Evolutionary conservation across 92 coral and sea anemone genomes (phyloP).

Genomic region (Blastomussa wellsi): DNA sequence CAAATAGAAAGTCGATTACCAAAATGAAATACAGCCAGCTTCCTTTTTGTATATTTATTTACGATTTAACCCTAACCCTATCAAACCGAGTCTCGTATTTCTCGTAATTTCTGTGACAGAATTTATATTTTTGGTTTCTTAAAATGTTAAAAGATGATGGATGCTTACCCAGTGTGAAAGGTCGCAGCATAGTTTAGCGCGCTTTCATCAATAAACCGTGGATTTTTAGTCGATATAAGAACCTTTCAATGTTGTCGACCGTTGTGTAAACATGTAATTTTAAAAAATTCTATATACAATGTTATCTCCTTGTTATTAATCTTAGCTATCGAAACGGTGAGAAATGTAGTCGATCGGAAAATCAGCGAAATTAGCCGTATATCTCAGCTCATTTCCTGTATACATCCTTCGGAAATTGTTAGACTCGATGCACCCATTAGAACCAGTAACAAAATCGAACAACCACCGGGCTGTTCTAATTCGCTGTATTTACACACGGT

Average conservation of each 20-base stretch:
- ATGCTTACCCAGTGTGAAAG: not conserved
- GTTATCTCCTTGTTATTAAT: not conserved
- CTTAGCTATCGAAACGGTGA: too few relatives aligned
- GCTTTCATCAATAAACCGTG: not conserved
- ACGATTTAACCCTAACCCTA: too few relatives aligned
- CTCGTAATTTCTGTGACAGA: too few relatives aligned
- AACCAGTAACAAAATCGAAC: not conserved
- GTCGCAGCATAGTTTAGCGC: not conserved
- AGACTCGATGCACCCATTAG: too few relatives aligned
- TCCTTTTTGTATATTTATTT: not conserved
- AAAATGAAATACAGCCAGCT: not conserved
- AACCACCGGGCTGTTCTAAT: not conserved
- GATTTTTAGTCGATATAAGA: too few relatives aligned
- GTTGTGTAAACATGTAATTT: not conserved
- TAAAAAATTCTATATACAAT: not conserved
- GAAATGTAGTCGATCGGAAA: not conserved
- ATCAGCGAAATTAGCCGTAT: not conserved
- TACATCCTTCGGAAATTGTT: not conserved
- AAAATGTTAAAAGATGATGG: not conserved
- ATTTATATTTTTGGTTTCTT: not conserved
- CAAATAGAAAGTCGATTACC: not conserved
- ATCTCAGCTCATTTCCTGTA: not conserved
- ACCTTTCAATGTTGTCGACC: not conserved
- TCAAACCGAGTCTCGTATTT: not conserved
- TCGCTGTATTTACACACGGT: not conserved